Evolutionary conservation across 2,113 vertebrate species (phyloP), one percentile per base, ranked within the genome.

Genomic region (Tor tambroides): DNA sequence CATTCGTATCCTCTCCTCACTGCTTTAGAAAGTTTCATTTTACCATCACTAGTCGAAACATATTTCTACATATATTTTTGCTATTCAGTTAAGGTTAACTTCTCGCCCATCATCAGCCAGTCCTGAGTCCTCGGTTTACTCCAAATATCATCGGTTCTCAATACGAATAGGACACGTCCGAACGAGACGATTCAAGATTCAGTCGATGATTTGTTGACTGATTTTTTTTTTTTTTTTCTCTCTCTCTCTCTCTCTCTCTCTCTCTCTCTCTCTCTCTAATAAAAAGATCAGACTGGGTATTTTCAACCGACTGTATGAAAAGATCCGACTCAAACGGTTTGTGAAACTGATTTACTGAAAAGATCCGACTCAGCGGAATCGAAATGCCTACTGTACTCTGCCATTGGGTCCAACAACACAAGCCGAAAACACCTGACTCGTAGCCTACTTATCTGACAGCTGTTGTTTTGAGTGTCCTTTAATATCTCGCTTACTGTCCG

Each of bases 381-480:
- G 21, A 10, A 41, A n/a, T n/a, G 8, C 0, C 26, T 30, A 51
- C 21, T 43, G 28, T 51, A 80, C 26, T 63, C 21, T 15, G 38
- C 14, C 21, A 85, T 69, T 76, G 82, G 43, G 14, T 85, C 46
- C 15, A 77, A 69, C 76, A 74, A 32, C 23, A 35, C 43, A 9
- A 43, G 9, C 41, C 56, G 30, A 80, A 35, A n/a, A 59, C 51
- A 38, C 51, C 6, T 38, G 15, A 69, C 15, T 28, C n/a, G 32
- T 32, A 32, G n/a, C n/a, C n/a, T n/a, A n/a, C n/a, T 59, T 38
- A 17, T n/a, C 35, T 49, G n/a, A 30, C 59, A 32, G 38, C 11
- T 82, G 14, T 14, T 11, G 5, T 82, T 30, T 30, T 65, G 26
- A 82, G 1, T 17, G 43, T 43, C 15, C 61, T 19, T 46, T 82